Percentiles rank a stretch among this genome's conserved stretches.
These are phyloP conservation scores for Phaedon cochleariae DNA, from an alignment of 2,888 invertebrate genomes.

Conservation along the genomic window DNA sequence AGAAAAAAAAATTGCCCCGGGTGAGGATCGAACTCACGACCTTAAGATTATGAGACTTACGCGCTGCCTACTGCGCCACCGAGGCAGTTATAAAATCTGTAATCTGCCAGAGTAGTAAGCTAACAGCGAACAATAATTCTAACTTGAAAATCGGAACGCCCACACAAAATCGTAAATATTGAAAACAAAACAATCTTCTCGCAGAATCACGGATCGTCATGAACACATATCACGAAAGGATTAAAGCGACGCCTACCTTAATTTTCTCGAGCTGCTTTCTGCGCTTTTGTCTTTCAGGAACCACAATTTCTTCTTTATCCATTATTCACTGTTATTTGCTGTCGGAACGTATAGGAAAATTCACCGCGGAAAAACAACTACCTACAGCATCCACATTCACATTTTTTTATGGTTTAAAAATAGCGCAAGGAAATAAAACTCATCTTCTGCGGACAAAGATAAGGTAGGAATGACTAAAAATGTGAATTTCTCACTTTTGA, in stretches of 20 bases:
- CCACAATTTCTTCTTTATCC: slow-evolving; percentile 41
- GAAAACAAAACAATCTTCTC: neutral
- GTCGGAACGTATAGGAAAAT: neutral
- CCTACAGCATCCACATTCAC: neutral
- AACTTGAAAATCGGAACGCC: neutral
- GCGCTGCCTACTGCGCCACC: slow-evolving; percentile 90
- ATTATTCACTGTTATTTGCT: slow-evolving; percentile 22
- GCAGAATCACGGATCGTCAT: neutral
- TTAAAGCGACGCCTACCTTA: slow-evolving; percentile 33
- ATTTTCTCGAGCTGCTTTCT: slow-evolving; percentile 43
- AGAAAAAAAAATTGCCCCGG: slow-evolving; percentile 76
- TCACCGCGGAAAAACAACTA: neutral
- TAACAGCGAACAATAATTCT: no score
- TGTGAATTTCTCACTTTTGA: no score
- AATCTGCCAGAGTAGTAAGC: no score
- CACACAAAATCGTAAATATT: slow-evolving; percentile 3
- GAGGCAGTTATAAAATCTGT: slow-evolving; percentile 64
- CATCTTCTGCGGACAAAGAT: neutral
- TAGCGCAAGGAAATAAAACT: slow-evolving; percentile 15
- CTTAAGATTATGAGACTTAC: slow-evolving; percentile 93
- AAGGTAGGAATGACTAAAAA: no score
- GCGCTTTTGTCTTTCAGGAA: slow-evolving; percentile 44
- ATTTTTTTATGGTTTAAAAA: slow-evolving; percentile 8
- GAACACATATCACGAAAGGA: neutral
- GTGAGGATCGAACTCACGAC: slow-evolving; percentile 97